Percentiles rank a stretch among this genome's conserved stretches.
Evolutionary conservation across 1,140 invertebrate species (phyloP).

Genomic region (Phthorimaea operculella): DNA sequence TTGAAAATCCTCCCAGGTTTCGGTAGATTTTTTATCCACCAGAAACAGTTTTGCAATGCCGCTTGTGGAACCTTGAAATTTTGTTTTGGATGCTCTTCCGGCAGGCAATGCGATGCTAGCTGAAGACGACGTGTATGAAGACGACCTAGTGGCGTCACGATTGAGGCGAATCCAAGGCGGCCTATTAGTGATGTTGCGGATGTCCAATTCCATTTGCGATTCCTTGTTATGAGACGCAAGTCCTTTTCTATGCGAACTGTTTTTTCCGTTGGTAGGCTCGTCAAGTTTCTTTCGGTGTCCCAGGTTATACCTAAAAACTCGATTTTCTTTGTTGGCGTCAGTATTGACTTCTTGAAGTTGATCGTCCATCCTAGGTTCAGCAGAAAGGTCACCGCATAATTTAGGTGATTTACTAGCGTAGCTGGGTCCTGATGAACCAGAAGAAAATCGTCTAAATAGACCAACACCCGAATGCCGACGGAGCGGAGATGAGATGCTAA

Average conservation of each 20-base stretch:
- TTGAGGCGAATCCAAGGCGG: not conserved
- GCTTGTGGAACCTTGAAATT: not conserved
- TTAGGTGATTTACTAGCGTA: conserved; percentile 12
- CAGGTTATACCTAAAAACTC: conserved; percentile 10
- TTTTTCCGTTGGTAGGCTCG: conserved; percentile 5
- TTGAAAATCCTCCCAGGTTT: not conserved
- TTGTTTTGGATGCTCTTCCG: not conserved
- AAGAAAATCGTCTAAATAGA: conserved; percentile 37
- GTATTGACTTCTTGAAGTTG: conserved; percentile 6
- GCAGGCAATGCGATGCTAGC: not conserved
- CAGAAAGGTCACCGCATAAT: not conserved
- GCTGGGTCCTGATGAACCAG: conserved; percentile 20
- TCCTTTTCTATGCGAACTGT: not conserved
- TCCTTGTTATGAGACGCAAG: too few species aligned
- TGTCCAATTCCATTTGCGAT: not conserved
- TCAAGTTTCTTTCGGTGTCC: conserved; percentile 5
- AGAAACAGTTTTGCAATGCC: not conserved
- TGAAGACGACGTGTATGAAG: conserved; percentile 5
- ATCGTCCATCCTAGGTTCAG: conserved; percentile 6
- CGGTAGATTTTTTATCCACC: conserved; percentile 3
- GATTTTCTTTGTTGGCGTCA: conserved; percentile 2
- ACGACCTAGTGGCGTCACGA: conserved; percentile 1
- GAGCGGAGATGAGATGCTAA: conserved; percentile 17
- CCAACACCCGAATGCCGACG: conserved; percentile 17
- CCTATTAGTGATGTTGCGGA: not conserved